Conservation (phyloP, 2,888 invertebrate species). For the Eupsilia transversa region DNA sequence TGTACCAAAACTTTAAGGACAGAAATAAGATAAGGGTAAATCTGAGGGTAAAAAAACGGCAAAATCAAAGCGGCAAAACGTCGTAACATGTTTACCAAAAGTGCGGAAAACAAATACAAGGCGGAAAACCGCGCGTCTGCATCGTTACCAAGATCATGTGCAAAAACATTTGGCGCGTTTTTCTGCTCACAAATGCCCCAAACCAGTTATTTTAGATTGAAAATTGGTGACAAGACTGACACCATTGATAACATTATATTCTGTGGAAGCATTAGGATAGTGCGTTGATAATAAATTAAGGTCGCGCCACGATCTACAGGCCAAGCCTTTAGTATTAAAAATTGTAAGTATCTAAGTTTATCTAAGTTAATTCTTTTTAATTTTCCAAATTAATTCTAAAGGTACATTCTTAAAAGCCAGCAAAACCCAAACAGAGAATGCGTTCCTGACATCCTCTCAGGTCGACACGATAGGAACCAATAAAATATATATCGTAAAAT, state of each 20-base stretch:
- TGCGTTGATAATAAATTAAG: slow-evolving; percentile 6
- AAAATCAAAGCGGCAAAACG: no score
- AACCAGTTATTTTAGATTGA: slow-evolving; percentile 15
- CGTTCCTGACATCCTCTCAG: no score
- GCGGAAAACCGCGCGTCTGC: no score
- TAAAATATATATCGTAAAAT: no score
- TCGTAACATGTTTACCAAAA: background rate
- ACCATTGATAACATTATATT: background rate
- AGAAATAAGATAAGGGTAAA: no score
- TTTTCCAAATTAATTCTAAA: no score
- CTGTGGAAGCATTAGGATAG: background rate
- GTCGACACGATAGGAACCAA: no score
- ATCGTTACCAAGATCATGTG: background rate
- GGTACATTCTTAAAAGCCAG: background rate
- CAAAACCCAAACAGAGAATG: background rate
- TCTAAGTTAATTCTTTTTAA: no score
- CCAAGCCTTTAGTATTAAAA: slow-evolving; percentile 6
- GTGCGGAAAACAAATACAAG: background rate
- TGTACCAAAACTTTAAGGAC: no score
- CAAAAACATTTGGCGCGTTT: background rate
- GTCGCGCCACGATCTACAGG: background rate
- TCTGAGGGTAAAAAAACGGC: background rate
- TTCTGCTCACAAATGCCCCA: no score
- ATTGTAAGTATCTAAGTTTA: background rate
- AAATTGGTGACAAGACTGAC: slow-evolving; percentile 3